These are phyloP conservation scores for Lochmaea crataegi DNA, from an alignment of 2,888 invertebrate genomes.

Conservation along the genomic window DNA sequence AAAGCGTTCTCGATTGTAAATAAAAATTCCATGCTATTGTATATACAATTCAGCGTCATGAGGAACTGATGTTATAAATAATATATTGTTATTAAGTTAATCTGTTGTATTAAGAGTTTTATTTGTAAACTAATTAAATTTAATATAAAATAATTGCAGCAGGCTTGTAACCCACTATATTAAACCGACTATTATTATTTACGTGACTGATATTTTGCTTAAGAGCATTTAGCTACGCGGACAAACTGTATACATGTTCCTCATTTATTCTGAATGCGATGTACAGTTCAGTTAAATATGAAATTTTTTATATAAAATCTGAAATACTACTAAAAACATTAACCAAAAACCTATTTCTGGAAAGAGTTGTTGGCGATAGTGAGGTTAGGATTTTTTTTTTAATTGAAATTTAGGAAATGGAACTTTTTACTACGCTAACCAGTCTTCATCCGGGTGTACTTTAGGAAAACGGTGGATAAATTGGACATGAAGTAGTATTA, in stretches of 20 bases:
- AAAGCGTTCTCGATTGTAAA: neutral
- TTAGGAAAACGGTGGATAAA: neutral
- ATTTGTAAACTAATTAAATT: no score
- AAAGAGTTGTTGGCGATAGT: neutral
- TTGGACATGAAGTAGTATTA: neutral
- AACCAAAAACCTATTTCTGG: neutral
- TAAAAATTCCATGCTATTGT: neutral
- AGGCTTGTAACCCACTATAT: no score
- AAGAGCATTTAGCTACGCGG: neutral
- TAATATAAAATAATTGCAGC: no score
- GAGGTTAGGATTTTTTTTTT: neutral
- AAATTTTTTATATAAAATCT: neutral
- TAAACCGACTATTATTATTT: neutral
- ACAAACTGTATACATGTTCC: conserved; percentile 3
- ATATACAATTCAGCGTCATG: neutral
- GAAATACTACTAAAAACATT: neutral
- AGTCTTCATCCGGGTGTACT: neutral
- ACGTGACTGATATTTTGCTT: neutral
- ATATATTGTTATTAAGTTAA: no score
- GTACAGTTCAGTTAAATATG: conserved; percentile 1
- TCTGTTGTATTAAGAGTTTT: no score
- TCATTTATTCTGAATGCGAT: conserved; percentile 6
- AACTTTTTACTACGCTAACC: neutral
- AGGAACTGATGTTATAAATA: neutral
- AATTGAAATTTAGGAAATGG: neutral